Evolutionary conservation across 2,888 invertebrate species (phyloP).

Genomic region (Latheticus oryzae): DNA sequence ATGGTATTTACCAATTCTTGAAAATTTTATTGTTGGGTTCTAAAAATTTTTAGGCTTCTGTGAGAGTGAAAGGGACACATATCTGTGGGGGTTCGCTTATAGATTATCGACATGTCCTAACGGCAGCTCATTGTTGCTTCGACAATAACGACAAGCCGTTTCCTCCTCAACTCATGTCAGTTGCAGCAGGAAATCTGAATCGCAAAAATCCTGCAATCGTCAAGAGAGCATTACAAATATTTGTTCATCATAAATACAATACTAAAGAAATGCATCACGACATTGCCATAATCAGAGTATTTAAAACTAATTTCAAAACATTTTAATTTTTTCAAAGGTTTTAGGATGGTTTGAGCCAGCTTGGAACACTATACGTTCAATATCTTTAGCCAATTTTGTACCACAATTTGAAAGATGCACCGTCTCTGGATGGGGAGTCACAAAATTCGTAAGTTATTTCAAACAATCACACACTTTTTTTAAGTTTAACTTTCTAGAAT

Average conservation of each 20-base stretch:
- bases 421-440: constrained; percentile 24
- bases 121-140: constrained; percentile 47
- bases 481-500: constrained; percentile 21
- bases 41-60: constrained; percentile 38
- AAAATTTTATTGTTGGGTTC: neutral
- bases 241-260: constrained; percentile 24
- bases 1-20: constrained; percentile 10
- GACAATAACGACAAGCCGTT: constrained; percentile 19
- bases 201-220: constrained; percentile 19
- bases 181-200: constrained; percentile 36
- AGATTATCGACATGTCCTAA: constrained; percentile 37
- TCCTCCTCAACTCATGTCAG: constrained; percentile 30
- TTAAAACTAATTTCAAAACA: neutral
- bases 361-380: neutral
- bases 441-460: constrained; percentile 14
- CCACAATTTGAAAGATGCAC: constrained; percentile 6
- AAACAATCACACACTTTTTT: constrained; percentile 3
- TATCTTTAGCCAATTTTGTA: neutral
- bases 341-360: constrained; percentile 1
- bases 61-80: constrained; percentile 36
- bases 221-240: constrained; percentile 15
- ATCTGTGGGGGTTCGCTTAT: constrained; percentile 46
- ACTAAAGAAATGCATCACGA: constrained; percentile 32
- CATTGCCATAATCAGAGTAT: constrained; percentile 41
- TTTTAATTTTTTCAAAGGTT: constrained; percentile 12